Conservation (phyloP, 2,797 vertebrate species). For the Takifugu rubripes region DNA sequence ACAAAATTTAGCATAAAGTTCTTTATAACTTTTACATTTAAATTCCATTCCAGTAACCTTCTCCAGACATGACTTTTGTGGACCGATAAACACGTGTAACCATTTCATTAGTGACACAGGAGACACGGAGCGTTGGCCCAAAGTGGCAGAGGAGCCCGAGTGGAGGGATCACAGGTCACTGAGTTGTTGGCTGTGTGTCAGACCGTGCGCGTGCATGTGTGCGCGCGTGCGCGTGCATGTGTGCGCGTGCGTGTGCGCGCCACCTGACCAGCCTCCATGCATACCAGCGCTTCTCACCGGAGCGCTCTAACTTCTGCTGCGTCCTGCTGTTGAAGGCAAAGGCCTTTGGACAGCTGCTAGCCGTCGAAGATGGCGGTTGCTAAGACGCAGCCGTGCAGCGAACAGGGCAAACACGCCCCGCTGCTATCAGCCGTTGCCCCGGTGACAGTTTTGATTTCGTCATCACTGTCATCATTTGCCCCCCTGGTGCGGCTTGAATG, state of each 20-base stretch:
- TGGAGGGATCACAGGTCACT: slow-evolving; percentile 56
- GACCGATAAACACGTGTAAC: slow-evolving; percentile 14
- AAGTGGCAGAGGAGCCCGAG: slow-evolving; percentile 23
- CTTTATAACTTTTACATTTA: neutral
- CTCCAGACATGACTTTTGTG: slow-evolving; percentile 3
- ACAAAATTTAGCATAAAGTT: neutral
- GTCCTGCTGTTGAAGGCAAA: slow-evolving; percentile 24
- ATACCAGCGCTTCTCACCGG: slow-evolving; percentile 44
- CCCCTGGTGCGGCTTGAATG: slow-evolving; percentile 14
- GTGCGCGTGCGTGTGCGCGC: neutral
- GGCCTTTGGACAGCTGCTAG: no score
- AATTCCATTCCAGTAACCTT: neutral
- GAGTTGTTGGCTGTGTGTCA: slow-evolving; percentile 51
- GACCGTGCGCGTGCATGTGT: slow-evolving; percentile 12
- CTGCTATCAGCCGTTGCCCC: slow-evolving; percentile 26
- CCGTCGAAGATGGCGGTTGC: neutral
- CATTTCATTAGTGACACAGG: slow-evolving; percentile 13
- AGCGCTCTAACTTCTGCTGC: slow-evolving; percentile 16
- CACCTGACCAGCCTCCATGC: slow-evolving; percentile 53
- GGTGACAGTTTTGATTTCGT: no score
- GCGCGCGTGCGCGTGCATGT: neutral
- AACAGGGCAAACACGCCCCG: slow-evolving; percentile 54
- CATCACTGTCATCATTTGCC: slow-evolving; percentile 18
- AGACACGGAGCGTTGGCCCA: slow-evolving; percentile 1
- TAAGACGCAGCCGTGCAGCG: slow-evolving; percentile 34